Evolutionary conservation across 2,888 invertebrate species (phyloP).

Genomic region (Polyommatus iphigenia): DNA sequence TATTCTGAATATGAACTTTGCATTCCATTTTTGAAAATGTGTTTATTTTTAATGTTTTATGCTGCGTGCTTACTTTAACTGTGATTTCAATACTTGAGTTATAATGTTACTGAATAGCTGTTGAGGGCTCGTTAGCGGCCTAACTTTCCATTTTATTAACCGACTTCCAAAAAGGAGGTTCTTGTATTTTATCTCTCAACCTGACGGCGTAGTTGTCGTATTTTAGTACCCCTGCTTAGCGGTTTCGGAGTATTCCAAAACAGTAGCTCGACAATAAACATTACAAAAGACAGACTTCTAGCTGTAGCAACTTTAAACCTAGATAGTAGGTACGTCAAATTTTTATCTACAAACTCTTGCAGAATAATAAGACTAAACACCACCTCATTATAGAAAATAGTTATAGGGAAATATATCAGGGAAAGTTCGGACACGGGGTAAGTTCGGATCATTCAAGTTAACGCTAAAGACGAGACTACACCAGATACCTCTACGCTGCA

Average conservation of each 20-base stretch:
- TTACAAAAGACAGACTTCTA: constrained; percentile 23
- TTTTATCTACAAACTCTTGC: not conserved
- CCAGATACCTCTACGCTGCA: not conserved
- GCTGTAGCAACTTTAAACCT: constrained; percentile 17
- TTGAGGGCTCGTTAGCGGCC: constrained; percentile 6
- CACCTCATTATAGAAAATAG: constrained; percentile 15
- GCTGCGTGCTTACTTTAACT: constrained; percentile 1
- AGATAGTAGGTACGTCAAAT: constrained; percentile 3
- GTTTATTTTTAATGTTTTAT: constrained; percentile 3
- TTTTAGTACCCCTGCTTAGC: constrained; percentile 19
- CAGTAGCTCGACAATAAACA: constrained; percentile 31
- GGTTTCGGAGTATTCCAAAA: not conserved
- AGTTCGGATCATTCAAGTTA: not conserved
- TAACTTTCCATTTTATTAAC: constrained; percentile 6
- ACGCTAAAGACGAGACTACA: too few relatives aligned
- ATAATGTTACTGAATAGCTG: not conserved
- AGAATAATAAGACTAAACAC: constrained; percentile 22
- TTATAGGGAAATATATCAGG: not conserved
- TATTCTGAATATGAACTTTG: not conserved
- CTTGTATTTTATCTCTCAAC: constrained; percentile 16
- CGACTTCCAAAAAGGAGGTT: not conserved
- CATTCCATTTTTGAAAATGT: constrained; percentile 27
- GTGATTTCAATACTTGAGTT: constrained; percentile 21
- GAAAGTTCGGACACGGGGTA: not conserved
- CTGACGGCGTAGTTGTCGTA: constrained; percentile 23